These are phyloP conservation scores for Onychomys torridus DNA, from an alignment of 2,797 vertebrate genomes.

Conservation along the genomic window DNA sequence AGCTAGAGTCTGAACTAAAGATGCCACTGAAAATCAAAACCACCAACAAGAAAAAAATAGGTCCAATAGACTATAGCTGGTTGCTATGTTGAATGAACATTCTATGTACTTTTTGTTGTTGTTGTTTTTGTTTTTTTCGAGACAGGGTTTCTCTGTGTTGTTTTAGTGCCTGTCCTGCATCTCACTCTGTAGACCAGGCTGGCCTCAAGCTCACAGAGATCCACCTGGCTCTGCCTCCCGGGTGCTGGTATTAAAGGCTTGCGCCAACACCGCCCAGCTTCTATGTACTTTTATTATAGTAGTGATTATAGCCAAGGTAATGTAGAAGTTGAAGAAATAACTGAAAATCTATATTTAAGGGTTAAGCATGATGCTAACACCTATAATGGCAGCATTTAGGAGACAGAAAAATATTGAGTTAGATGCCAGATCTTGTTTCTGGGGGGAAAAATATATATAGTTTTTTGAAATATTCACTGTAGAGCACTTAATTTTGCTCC, in stretches of 20 bases:
- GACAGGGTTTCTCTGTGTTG: too few relatives aligned
- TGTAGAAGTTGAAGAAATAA: neutral
- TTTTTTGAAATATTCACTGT: constrained; percentile 7
- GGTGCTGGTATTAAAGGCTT: too few relatives aligned
- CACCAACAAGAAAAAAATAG: neutral
- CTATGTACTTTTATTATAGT: constrained; percentile 26
- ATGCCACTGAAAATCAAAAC: constrained; percentile 1
- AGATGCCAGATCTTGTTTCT: constrained; percentile 44
- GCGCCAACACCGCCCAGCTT: neutral
- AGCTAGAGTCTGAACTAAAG: constrained; percentile 39
- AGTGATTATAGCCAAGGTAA: neutral
- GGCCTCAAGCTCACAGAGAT: too few relatives aligned
- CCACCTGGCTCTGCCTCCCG: too few relatives aligned
- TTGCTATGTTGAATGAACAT: constrained; percentile 57
- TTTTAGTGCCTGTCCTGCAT: too few relatives aligned
- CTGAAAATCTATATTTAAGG: neutral
- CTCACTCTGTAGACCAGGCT: too few relatives aligned
- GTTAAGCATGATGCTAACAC: neutral
- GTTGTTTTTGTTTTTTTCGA: too few relatives aligned
- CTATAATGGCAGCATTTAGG: neutral
- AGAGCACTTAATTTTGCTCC: constrained; percentile 48
- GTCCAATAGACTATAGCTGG: neutral
- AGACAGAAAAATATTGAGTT: neutral
- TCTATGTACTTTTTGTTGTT: neutral
- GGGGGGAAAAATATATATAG: constrained; percentile 28